Evolutionary conservation across 2,113 vertebrate genomes (phyloP), one percentile per base, ranked within the genome.

Genomic region (Pseudopodoces humilis): DNA sequence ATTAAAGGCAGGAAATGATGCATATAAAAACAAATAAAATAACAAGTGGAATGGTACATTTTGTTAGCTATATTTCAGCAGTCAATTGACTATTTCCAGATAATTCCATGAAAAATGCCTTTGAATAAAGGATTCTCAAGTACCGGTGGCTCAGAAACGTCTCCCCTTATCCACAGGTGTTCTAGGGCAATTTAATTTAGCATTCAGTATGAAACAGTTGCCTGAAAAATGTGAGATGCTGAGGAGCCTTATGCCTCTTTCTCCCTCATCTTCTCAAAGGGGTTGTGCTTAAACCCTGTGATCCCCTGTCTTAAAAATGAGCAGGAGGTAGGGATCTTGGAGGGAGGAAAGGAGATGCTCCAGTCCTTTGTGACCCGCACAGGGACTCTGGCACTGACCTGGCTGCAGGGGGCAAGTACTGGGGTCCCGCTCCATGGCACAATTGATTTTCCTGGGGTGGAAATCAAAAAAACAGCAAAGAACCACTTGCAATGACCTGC

Each of bases 1-100:
- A 78, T 77, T 77, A 70, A 86, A 91, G 71, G 62, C 75, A 52
- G 74, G 55, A 92, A 94, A 85, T 39, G 5, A 72, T 85, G 69
- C 31, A 12, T 79, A 20, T 55, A 63, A 75, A 90, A 65, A 1
- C 58, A 96, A 94, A 90, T 71, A 75, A 79, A 87, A 81, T 65
- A 55, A 56, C 37, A 23, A 63, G 3, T 30, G 44, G 27, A 30
- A 25, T 22, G 22, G 21, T 62, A 15, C 18, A 22, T 90, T 88
- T 77, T 86, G 8, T 50, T 74, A 37, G 60, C 60, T 90, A 0
- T 67, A 81, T 83, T 94, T 86, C 35, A 68, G 55, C 68, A 63
- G 19, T 58, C 76, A 88, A 11, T 74, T 22, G 35, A 35, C 50
- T 90, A 4, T 90, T 94, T 92, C 15, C 30, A 67, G 24, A 23